Evolutionary conservation across 2,888 invertebrate species (phyloP).

Genomic region (Camponotus fellah): DNA sequence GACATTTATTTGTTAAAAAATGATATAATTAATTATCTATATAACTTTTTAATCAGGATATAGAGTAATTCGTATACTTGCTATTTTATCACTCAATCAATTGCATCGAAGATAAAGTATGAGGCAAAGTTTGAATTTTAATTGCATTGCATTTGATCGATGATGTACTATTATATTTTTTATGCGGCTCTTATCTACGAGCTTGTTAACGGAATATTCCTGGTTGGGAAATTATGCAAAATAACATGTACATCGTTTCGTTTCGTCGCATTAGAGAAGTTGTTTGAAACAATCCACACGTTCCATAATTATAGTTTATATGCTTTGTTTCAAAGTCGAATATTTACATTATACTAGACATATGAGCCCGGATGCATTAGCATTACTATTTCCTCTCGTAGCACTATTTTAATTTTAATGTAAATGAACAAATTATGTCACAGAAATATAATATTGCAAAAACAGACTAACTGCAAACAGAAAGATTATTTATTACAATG

Average conservation of each 20-base stretch:
- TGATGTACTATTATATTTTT: conserved; percentile 2
- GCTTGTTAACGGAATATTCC: conserved; percentile 7
- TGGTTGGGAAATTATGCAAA: not conserved
- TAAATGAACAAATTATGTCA: not conserved
- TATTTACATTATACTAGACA: not conserved
- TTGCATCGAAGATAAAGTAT: not conserved
- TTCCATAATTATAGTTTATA: not conserved
- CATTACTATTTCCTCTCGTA: not conserved
- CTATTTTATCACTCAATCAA: not conserved
- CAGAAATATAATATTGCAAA: not conserved
- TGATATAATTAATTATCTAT: not conserved
- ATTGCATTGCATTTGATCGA: conserved; percentile 2
- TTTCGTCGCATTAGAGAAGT: conserved; percentile 7
- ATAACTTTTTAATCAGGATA: not conserved
- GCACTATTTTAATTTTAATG: not conserved
- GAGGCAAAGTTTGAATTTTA: not conserved
- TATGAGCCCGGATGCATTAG: not conserved
- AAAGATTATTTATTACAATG: not conserved
- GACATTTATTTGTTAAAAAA: not conserved
- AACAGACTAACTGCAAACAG: not conserved
- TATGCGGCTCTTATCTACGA: not conserved
- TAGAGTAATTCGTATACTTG: not conserved
- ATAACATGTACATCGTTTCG: not conserved
- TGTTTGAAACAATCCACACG: conserved; percentile 7
- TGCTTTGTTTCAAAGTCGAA: not conserved